Evolutionary conservation across 2,888 invertebrate genomes (phyloP).

Genomic region (Acanthopleura granulata): DNA sequence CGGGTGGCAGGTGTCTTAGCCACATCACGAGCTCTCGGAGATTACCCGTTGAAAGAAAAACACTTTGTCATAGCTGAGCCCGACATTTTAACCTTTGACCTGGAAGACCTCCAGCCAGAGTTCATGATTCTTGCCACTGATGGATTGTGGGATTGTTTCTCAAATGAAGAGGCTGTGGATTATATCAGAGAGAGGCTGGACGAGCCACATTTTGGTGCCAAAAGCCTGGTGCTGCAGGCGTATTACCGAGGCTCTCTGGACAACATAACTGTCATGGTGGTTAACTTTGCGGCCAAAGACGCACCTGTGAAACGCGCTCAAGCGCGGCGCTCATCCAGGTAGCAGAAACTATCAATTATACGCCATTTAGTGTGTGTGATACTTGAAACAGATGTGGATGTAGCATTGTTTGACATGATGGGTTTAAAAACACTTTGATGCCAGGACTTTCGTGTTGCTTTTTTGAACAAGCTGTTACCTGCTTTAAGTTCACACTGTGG

Average conservation of each 20-base stretch:
- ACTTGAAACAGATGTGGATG: no score
- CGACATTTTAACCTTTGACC: conserved; percentile 91
- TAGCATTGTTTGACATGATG: no score
- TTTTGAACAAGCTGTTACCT: no score
- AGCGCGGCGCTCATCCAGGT: neutral
- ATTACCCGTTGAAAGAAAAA: conserved; percentile 94
- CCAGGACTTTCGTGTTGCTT: no score
- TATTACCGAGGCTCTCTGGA: conserved; percentile 93
- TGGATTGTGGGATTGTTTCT: conserved; percentile 96
- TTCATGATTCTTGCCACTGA: conserved; percentile 95
- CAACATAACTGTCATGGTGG: conserved; percentile 94
- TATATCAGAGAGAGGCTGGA: conserved; percentile 87
- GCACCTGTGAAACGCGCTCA: neutral
- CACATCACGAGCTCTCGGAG: conserved; percentile 91
- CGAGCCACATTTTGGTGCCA: conserved; percentile 91
- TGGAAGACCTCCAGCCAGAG: conserved; percentile 85
- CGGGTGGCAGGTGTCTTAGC: conserved; percentile 94
- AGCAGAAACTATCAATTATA: no score
- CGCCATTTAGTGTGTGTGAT: no score
- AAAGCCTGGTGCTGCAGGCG: conserved; percentile 90
- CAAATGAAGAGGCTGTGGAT: conserved; percentile 93
- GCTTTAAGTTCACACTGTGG: no score
- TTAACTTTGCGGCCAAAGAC: conserved; percentile 75
- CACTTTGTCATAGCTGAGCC: conserved; percentile 95
- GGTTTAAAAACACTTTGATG: no score